phyloP scores from a whole-genome alignment of 1,140 invertebrate species.

The Heliconius nattereri region DNA sequence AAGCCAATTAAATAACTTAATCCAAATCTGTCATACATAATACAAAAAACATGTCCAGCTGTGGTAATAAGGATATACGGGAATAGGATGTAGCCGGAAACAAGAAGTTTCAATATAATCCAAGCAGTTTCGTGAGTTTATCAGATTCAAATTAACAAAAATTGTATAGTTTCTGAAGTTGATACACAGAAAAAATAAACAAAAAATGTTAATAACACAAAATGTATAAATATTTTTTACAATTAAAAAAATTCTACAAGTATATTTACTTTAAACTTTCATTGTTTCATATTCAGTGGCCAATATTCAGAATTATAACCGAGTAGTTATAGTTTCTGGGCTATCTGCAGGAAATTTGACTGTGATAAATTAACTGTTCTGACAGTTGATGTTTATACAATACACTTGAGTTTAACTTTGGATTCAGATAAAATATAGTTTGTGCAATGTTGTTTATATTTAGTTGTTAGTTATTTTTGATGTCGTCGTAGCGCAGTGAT shows the following conservation, averaged over 20 bases:
- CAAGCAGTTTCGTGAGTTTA: too few relatives aligned
- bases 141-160: too few relatives aligned
- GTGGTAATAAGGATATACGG: too few relatives aligned
- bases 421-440: constrained; percentile 39
- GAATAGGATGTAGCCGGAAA: too few relatives aligned
- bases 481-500: background rate
- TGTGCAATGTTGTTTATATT: constrained; percentile 23
- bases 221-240: background rate
- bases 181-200: too few relatives aligned
- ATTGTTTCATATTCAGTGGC: constrained; percentile 19
- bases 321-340: constrained; percentile 50
- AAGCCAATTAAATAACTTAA: background rate
- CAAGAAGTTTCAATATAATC: too few relatives aligned
- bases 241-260: background rate
- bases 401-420: constrained; percentile 42
- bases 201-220: too few relatives aligned
- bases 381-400: constrained; percentile 43
- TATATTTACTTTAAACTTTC: background rate
- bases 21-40: background rate
- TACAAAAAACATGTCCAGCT: background rate
- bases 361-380: constrained; percentile 43
- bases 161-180: too few relatives aligned
- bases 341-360: constrained; percentile 40
- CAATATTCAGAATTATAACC: constrained; percentile 67
- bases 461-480: constrained; percentile 23